Conservation (phyloP, 2,113 vertebrate genomes). For the Tachycineta bicolor region DNA sequence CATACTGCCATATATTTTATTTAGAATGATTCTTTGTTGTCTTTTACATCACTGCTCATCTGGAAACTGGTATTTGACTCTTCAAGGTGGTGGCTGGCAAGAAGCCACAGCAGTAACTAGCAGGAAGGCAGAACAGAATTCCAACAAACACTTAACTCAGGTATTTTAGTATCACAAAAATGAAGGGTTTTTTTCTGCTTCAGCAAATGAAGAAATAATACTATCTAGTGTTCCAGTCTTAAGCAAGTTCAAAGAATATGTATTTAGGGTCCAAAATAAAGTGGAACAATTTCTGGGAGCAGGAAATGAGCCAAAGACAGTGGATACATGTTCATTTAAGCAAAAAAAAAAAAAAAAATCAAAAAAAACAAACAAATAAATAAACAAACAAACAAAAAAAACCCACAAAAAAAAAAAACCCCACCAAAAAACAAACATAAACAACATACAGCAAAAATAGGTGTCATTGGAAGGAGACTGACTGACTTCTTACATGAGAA, state of each 20-base stretch:
- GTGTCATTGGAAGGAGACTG: not conserved
- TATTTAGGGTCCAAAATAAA: not conserved
- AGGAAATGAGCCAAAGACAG: not conserved
- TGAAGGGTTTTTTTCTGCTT: not conserved
- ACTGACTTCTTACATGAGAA: not conserved
- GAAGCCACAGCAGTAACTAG: not conserved
- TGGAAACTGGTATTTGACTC: not conserved
- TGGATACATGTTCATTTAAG: not conserved
- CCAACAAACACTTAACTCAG: not conserved
- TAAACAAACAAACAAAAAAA: not conserved
- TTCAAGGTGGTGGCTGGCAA: not conserved
- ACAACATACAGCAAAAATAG: not conserved
- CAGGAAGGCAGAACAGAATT: not conserved
- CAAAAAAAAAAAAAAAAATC: no score
- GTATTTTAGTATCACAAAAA: not conserved
- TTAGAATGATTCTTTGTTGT: not conserved
- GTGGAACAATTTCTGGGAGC: not conserved
- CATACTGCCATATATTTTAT: not conserved
- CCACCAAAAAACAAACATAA: no score
- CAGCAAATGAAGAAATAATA: not conserved
- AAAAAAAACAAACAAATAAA: no score
- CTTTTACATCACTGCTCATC: not conserved
- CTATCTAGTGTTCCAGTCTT: not conserved
- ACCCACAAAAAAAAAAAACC: no score
- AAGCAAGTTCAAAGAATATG: not conserved